Evolutionary conservation across 2,113 vertebrate species (phyloP).

Genomic region (Phycodurus eques): DNA sequence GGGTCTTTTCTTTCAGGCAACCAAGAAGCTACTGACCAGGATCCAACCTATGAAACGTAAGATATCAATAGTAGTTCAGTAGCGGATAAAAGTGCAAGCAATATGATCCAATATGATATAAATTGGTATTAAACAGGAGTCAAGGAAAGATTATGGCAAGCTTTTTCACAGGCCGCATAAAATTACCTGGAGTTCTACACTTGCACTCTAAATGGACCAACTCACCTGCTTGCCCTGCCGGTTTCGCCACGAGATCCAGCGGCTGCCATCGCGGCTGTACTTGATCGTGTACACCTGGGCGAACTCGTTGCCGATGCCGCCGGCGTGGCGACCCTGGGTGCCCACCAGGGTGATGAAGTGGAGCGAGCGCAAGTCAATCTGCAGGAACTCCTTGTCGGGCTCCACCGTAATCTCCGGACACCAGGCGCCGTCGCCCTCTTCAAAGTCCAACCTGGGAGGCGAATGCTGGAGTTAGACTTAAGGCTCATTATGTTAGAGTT

Average conservation of each 20-base stretch:
- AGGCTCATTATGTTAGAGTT: not conserved
- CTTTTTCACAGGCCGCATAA: too few species aligned
- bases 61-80: too few species aligned
- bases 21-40: too few species aligned
- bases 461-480: not conserved
- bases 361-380: constrained; percentile 87
- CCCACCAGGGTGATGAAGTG: constrained; percentile 97
- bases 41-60: too few species aligned
- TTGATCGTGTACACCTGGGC: constrained; percentile 95
- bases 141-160: too few species aligned
- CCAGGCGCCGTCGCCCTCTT: constrained; percentile 95
- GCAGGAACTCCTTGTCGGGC: constrained; percentile 91
- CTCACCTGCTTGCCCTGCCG: constrained; percentile 85
- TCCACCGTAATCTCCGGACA: constrained; percentile 87
- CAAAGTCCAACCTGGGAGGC: constrained; percentile 81
- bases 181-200: too few species aligned
- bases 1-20: too few species aligned
- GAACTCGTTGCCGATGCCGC: constrained; percentile 94
- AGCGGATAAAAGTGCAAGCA: too few species aligned
- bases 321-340: constrained; percentile 90
- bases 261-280: constrained; percentile 92
- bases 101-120: too few species aligned
- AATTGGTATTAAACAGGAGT: too few species aligned
- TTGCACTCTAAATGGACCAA: not conserved
- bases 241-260: constrained; percentile 95